Conservation (phyloP, 30 jellyfish, hydroid and myxozoan genomes). For the Aurelia coerulea region DNA sequence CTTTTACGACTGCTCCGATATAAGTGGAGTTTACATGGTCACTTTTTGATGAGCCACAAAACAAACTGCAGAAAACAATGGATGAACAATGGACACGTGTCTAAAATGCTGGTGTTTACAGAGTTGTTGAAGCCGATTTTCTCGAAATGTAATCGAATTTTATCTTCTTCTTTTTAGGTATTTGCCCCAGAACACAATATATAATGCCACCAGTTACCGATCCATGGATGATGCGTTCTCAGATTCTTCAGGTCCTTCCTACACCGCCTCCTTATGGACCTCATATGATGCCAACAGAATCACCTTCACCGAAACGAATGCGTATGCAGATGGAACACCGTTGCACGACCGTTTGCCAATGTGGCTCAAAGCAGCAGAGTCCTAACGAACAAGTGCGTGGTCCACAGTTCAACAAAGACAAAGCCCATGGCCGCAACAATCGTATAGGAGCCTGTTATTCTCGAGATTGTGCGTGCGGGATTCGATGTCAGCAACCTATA, state of each 20-base stretch:
- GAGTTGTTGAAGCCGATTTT: neutral
- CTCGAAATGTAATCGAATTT: neutral
- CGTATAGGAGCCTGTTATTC: neutral
- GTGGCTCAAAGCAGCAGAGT: slow-evolving; percentile 11
- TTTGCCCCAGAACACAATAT: slow-evolving; percentile 24
- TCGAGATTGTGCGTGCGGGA: slow-evolving; percentile 35
- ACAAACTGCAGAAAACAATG: no score
- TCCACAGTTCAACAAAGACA: neutral
- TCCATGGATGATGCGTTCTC: slow-evolving; percentile 30
- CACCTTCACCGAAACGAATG: slow-evolving; percentile 38
- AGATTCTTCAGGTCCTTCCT: slow-evolving; percentile 36
- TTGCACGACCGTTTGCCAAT: slow-evolving; percentile 15
- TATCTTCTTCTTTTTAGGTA: neutral
- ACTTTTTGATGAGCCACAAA: no score
- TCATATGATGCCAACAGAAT: neutral
- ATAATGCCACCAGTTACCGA: slow-evolving; percentile 25
- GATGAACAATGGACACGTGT: no score
- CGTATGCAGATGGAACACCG: slow-evolving; percentile 1
- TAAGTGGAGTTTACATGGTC: no score
- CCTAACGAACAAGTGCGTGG: neutral
- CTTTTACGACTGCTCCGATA: no score
- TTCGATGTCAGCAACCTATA: slow-evolving; percentile 2
- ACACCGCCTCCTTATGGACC: slow-evolving; percentile 18
- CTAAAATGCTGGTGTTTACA: no score
- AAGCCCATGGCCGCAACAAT: neutral